A percentile compares a stretch with the other conserved stretches of the same genome.
Conservation (phyloP, 2,888 invertebrate species). For the Diplazon laetatorius region DNA sequence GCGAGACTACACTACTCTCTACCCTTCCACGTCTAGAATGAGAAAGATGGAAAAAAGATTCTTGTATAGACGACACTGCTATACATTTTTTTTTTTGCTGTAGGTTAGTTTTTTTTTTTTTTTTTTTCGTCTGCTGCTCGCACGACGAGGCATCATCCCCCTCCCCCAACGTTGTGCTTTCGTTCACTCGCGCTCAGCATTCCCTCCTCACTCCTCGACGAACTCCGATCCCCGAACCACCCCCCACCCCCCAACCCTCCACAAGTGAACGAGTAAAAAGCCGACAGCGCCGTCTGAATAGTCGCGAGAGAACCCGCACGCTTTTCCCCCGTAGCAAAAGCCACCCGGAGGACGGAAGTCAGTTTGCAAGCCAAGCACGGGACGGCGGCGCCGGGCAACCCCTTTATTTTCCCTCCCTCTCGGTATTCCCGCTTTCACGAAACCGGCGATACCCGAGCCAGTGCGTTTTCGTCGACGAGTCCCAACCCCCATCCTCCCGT, state of each 20-base stretch:
- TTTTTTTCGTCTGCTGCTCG: conserved; percentile 60
- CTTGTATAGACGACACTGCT: conserved; percentile 46
- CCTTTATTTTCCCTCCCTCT: conserved; percentile 76
- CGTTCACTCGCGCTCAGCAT: conserved; percentile 67
- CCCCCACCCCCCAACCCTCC: conserved; percentile 33
- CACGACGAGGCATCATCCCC: conserved; percentile 57
- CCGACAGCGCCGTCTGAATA: conserved; percentile 78
- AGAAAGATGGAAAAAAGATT: neutral
- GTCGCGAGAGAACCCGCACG: conserved; percentile 70
- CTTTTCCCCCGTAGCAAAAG: conserved; percentile 43
- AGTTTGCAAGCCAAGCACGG: conserved; percentile 82
- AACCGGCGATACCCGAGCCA: conserved; percentile 66
- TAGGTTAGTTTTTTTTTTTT: conserved; percentile 63
- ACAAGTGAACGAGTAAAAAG: conserved; percentile 67
- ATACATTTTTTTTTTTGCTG: conserved; percentile 63
- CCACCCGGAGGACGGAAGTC: conserved; percentile 80
- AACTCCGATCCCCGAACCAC: conserved; percentile 70
- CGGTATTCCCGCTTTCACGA: neutral
- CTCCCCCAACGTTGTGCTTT: conserved; percentile 49
- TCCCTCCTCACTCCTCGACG: conserved; percentile 60
- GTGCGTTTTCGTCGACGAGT: conserved; percentile 60
- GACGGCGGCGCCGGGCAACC: conserved; percentile 80
- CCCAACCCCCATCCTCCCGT: conserved; percentile 62
- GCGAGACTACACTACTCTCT: conserved; percentile 48
- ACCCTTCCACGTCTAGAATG: conserved; percentile 30